These are phyloP conservation scores for Cataglyphis altisquamis DNA, from an alignment of 2,888 invertebrate species.

Conservation along the genomic window DNA sequence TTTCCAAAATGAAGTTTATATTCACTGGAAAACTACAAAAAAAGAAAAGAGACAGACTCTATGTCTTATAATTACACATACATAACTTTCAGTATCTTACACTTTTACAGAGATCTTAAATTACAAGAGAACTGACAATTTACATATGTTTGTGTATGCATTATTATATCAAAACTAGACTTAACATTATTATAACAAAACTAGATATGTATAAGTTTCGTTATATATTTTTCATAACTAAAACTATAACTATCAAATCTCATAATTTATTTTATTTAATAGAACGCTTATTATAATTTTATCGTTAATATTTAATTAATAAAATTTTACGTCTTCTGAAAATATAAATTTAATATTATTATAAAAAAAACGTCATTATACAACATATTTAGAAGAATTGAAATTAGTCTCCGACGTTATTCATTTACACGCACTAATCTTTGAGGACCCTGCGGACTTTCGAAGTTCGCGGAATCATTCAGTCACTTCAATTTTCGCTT, in stretches of 20 bases:
- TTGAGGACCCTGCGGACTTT: not conserved
- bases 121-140: conserved; percentile 9
- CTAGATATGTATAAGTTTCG: no score
- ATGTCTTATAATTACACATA: not conserved
- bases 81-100: not conserved
- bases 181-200: no score
- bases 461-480: not conserved
- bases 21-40: not conserved
- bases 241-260: not conserved
- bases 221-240: conserved; percentile 1
- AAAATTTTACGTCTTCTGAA: not conserved
- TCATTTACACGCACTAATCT: not conserved
- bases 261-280: not conserved
- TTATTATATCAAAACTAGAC: no score
- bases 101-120: not conserved
- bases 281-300: not conserved
- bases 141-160: not conserved
- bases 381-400: not conserved
- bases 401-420: not conserved
- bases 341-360: not conserved
- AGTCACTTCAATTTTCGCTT: conserved; percentile 53
- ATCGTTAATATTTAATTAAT: not conserved
- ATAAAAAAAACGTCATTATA: not conserved
- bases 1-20: not conserved
- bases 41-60: not conserved